Base-by-base conservation (phyloP, 2,888 invertebrate genomes). In the Hyposoter didymator region DNA sequence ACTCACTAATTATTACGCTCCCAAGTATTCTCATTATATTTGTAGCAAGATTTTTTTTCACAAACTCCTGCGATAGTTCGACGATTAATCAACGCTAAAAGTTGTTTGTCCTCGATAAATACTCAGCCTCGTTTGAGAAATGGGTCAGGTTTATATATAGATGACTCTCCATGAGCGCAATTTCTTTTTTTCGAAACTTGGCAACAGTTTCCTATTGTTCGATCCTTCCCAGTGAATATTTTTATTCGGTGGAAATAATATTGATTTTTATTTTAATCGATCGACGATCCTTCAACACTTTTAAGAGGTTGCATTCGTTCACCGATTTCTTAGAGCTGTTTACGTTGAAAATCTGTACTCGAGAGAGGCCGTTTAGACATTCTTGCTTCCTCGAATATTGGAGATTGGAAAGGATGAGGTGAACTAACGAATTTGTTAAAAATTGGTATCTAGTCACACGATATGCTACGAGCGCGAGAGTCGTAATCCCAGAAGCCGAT, bases 71-170 rank as follows among this genome's bases (percentile, higher is more conserved):
- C 2, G 35, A 72, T 72, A 84, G 55, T 79, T 75, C 47, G 28
- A 67, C 59, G 47, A 80, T 76, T 66, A 70, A 79, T 79, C 69
- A 75, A 62, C 47, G 43, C 55, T 45, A 35, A n/a, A 47, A 17
- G 10, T 69, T 81, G 39, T 62, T 81, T 73, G 78, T 22, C 78
- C 83, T 84, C 45, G 62, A 74, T 69, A 69, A 67, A 73, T 78
- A 32, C 7, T 17, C 22, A 66, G 32, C 47, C 49, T 49, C 74
- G 32, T 43, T 39, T 76, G 80, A 28, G 47, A 84, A 80, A 72
- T 76, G 39, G 80, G 84, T 76, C 72, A 75, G 45, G 43, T 62
- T 39, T 66, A 17, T 39, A 73, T 28, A 55, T n/a, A 52, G 35
- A 55, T n/a, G 55, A 7, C 19, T 35, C 49, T 32, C 35, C 49